phyloP scores from a whole-genome alignment of 2,797 vertebrate genomes.

The Myioborus melanocephalus region DNA sequence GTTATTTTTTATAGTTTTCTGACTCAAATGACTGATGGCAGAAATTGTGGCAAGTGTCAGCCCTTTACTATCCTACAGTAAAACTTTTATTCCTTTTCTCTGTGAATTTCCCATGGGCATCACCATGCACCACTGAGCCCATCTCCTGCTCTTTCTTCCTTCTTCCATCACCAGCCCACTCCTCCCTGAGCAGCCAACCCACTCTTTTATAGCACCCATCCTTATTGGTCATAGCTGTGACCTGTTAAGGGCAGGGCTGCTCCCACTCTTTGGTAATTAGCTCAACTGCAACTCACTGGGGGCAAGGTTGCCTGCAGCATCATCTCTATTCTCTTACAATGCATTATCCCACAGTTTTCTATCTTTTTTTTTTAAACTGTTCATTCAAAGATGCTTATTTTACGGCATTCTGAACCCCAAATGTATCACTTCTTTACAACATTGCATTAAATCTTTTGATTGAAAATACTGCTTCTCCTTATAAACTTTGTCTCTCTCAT shows the following conservation, averaged over 20 bases:
- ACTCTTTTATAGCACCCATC: too few relatives aligned
- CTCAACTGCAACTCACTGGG: background rate
- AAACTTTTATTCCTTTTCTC: background rate
- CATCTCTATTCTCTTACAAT: too few relatives aligned
- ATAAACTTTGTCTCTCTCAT: background rate
- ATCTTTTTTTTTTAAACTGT: background rate
- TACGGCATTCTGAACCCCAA: background rate
- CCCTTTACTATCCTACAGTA: background rate
- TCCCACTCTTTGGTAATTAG: background rate
- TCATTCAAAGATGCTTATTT: background rate
- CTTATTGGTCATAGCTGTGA: background rate
- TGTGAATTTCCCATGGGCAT: background rate
- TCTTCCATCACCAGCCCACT: too few relatives aligned
- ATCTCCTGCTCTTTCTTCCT: background rate
- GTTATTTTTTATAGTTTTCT: background rate
- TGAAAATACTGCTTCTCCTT: background rate
- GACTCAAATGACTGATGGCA: background rate
- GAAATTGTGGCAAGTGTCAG: background rate
- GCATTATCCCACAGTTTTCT: background rate
- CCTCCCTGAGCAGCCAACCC: background rate
- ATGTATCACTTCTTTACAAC: background rate
- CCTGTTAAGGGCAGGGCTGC: background rate
- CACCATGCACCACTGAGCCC: fast-evolving
- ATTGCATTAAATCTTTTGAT: background rate
- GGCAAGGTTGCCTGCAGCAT: fast-evolving